phyloP scores from a whole-genome alignment of 2,888 invertebrate species.

The Cryptus viduatorius region DNA sequence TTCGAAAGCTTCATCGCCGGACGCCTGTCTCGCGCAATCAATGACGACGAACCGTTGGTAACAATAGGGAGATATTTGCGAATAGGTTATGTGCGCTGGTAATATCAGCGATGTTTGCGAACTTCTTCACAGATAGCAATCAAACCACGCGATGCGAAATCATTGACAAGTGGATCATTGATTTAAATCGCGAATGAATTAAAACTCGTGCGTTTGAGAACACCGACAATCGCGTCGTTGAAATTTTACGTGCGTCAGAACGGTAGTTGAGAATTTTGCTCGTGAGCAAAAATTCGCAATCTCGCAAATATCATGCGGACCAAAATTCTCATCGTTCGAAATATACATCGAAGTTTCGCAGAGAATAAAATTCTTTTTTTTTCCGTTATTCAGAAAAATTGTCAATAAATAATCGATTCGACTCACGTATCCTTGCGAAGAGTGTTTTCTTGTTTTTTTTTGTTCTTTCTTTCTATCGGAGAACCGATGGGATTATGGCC shows the following conservation, averaged over 20 bases:
- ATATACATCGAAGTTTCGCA: not conserved
- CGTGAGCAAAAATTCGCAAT: not conserved
- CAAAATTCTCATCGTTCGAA: not conserved
- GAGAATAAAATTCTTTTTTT: not conserved
- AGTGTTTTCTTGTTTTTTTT: constrained; percentile 6
- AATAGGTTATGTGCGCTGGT: constrained; percentile 14
- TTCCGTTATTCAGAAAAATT: not conserved
- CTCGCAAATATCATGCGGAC: not conserved
- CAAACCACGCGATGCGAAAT: not conserved
- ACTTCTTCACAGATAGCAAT: not conserved
- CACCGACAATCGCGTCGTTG: too few relatives aligned
- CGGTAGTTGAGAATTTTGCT: not conserved
- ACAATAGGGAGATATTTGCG: not conserved
- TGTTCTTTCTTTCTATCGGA: constrained; percentile 1
- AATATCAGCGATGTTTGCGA: not conserved
- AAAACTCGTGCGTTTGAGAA: too few relatives aligned
- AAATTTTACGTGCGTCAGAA: too few relatives aligned
- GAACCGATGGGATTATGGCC: constrained; percentile 52
- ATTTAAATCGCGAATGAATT: not conserved
- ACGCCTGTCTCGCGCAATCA: not conserved
- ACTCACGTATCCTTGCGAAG: not conserved
- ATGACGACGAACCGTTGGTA: constrained; percentile 9
- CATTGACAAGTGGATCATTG: not conserved
- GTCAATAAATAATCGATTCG: not conserved
- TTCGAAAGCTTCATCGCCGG: not conserved